phyloP scores from a whole-genome alignment of 2,797 vertebrate species.

The Scleropages formosus region DNA sequence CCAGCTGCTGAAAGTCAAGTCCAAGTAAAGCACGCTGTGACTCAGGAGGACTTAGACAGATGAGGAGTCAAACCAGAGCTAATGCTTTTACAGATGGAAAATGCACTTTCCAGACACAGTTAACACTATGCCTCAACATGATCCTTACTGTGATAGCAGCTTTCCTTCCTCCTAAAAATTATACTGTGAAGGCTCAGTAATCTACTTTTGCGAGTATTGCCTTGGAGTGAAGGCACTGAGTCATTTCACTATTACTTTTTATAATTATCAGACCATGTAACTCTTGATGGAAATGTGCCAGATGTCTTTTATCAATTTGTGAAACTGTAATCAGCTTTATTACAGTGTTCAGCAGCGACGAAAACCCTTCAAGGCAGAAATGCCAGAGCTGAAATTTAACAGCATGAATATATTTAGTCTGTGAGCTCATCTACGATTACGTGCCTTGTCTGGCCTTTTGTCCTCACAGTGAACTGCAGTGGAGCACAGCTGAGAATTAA shows the following conservation, averaged over 20 bases:
- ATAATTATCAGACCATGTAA: background rate
- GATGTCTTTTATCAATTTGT: background rate
- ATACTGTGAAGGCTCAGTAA: background rate
- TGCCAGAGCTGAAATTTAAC: background rate
- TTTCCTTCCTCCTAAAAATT: background rate
- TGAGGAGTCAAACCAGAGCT: conserved; percentile 53
- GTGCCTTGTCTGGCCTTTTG: background rate
- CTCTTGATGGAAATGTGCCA: background rate
- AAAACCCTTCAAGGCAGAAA: background rate
- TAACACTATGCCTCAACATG: background rate
- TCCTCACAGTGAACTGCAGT: background rate
- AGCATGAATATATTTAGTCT: conserved; percentile 1
- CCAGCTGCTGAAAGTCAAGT: conserved; percentile 51
- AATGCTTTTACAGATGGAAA: conserved; percentile 3
- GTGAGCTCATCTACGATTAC: background rate
- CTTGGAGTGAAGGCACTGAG: background rate
- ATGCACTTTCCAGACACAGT: conserved; percentile 6
- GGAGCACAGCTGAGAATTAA: background rate
- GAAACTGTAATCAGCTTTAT: background rate
- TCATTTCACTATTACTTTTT: background rate
- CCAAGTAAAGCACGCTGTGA: conserved; percentile 49
- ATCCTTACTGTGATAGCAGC: background rate
- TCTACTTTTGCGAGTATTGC: background rate
- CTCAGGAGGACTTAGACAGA: conserved; percentile 20
- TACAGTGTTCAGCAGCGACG: background rate